These are phyloP conservation scores for Streptopelia turtur DNA, from an alignment of 2,797 vertebrate species.

Conservation along the genomic window DNA sequence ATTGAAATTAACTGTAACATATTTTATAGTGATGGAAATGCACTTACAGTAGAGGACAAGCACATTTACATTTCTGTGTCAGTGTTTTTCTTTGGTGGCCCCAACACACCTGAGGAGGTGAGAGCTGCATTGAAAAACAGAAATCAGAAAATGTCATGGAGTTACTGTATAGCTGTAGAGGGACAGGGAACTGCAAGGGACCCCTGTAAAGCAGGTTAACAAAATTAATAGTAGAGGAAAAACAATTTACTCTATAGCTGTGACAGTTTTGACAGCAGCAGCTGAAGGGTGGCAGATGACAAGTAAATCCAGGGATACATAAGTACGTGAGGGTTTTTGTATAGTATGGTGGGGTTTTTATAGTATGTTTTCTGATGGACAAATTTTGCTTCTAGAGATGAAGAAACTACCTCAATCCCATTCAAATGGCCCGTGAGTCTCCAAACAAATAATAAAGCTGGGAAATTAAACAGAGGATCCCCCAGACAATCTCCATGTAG, in stretches of 20 bases:
- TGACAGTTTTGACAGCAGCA: neutral
- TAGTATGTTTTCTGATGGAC: neutral
- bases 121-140: neutral
- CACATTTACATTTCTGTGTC: neutral
- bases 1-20: slow-evolving; percentile 5
- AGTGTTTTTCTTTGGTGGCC: neutral
- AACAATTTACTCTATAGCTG: neutral
- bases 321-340: neutral
- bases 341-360: neutral
- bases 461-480: neutral
- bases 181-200: neutral
- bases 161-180: neutral
- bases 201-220: neutral
- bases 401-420: neutral
- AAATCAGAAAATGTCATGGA: neutral
- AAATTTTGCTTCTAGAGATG: neutral
- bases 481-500: neutral
- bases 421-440: neutral
- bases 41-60: neutral
- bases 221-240: neutral
- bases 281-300: neutral
- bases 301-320: neutral
- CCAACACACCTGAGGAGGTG: neutral
- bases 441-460: neutral
- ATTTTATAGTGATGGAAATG: slow-evolving; percentile 7